Evolutionary conservation across 2,888 invertebrate species (phyloP), one percentile per base, ranked within the genome.

Genomic region (Tolmerus cingulatus): DNA sequence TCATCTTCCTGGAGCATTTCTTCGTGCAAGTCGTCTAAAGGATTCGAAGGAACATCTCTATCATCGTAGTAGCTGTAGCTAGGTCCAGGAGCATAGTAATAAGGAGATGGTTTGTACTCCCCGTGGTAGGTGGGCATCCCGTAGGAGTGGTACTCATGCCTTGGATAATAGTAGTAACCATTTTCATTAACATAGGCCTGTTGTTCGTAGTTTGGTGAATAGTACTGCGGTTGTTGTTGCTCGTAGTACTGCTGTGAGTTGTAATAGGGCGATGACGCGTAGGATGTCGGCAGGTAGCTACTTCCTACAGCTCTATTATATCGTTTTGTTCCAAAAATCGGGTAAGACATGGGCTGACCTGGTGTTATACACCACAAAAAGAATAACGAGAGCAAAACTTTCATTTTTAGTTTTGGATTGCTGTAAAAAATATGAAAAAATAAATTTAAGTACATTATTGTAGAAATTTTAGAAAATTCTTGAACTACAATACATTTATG

Each of bases 1-100:
- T 95, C 95, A 89, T 94, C 94, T 90, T 95, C 95, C 86, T 94
- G 94, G 57, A 94, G 92, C 55, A 95, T 93, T 88, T 94, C 94
- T 88, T 95, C 95, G 89, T 95, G 94, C 14, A 94, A 91, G 89
- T 94, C 94, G 88, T 94, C 93, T 8, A 93, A 92, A 9, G 92
- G 92, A 90, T 94, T 94, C 0, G 93, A 92, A 51, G 89, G 87
- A 74, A 93, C 92, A 51, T 91, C 92, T 7, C 87, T 77, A 74
- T 90, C 90, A 51, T 92, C 92, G 89, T 93, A 93, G 88, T 93
- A 93, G 86, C 90, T 91, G 88, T 93, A 93, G 55, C 91, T 92
- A 37, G 92, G 92, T 78, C 91, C 91, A 87, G 91, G 90, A 23
- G 92, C 92, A 90, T 93, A 94, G 89, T 93, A 94, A 89, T 93